Evolutionary conservation across 1,140 invertebrate species (phyloP).

Genomic region (Amphibalanus amphitrite): DNA sequence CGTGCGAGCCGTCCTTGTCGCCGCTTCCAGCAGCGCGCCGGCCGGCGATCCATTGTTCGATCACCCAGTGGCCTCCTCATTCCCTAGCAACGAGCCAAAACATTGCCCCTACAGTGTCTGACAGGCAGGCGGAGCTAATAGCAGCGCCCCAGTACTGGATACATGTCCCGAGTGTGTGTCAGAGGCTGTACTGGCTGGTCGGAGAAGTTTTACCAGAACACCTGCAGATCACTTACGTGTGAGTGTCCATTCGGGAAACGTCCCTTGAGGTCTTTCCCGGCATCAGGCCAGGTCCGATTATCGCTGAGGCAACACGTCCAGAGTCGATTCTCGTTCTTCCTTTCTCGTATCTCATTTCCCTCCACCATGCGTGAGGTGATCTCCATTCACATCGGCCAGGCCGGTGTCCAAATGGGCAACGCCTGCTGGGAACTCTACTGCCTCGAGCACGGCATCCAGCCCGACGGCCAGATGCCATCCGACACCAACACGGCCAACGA

Average conservation of each 20-base stretch:
- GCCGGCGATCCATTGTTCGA: neutral
- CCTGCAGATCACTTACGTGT: no score
- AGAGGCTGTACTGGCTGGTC: neutral
- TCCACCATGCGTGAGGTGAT: slow-evolving; percentile 44
- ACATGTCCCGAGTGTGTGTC: neutral
- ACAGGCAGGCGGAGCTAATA: neutral
- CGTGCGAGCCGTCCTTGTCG: no score
- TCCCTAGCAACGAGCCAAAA: neutral
- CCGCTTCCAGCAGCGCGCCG: no score
- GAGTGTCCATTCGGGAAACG: neutral
- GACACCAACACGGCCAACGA: slow-evolving; percentile 39
- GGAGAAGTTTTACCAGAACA: no score
- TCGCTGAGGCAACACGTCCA: neutral
- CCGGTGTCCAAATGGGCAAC: slow-evolving; percentile 76
- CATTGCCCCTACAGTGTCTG: neutral
- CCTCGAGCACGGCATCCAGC: slow-evolving; percentile 74
- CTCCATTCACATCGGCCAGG: slow-evolving; percentile 71
- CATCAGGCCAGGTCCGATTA: no score
- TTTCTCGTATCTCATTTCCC: neutral
- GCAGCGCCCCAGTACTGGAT: no score
- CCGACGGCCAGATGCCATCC: slow-evolving; percentile 59
- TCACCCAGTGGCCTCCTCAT: neutral
- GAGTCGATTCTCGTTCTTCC: no score
- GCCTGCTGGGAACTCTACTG: slow-evolving; percentile 67
- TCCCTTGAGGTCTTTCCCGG: neutral